Evolutionary conservation across 2,113 vertebrate species (phyloP).

Genomic region (Otus sunia): DNA sequence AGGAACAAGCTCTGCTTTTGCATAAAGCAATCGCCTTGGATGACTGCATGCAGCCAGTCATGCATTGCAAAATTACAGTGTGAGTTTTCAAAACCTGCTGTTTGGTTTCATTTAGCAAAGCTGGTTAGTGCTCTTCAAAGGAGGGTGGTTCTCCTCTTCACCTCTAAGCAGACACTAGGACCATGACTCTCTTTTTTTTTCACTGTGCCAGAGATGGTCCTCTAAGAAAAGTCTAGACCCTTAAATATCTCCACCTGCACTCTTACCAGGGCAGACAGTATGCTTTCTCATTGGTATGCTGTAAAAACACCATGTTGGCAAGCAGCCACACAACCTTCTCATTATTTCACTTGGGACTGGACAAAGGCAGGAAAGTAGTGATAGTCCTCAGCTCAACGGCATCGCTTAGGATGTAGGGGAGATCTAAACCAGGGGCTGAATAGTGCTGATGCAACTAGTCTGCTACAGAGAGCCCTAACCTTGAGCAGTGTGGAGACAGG

Average conservation of each 20-base stretch:
- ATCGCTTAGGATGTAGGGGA: rapidly evolving
- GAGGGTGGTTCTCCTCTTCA: not conserved
- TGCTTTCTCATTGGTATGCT: not conserved
- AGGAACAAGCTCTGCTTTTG: slow-evolving; percentile 30
- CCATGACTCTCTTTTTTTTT: not conserved
- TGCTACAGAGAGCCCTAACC: not conserved
- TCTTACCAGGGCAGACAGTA: not conserved
- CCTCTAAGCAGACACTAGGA: not conserved
- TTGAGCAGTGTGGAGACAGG: not conserved
- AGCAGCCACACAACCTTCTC: not conserved
- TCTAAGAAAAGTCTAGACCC: not conserved
- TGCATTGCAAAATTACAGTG: not conserved
- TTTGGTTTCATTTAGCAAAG: not conserved
- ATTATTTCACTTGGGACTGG: not conserved
- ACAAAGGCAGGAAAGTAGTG: not conserved
- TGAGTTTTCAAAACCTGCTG: not conserved
- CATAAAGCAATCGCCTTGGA: slow-evolving; percentile 23
- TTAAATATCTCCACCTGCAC: not conserved
- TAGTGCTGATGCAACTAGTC: not conserved
- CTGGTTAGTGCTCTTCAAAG: not conserved
- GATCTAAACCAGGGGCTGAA: not conserved
- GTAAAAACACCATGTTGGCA: not conserved
- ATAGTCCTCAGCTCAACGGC: not conserved
- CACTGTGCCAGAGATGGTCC: not conserved
- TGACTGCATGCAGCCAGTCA: slow-evolving; percentile 13